These are phyloP conservation scores for Taphrorychus bicolor DNA, from an alignment of 2,888 invertebrate species.

Conservation along the genomic window DNA sequence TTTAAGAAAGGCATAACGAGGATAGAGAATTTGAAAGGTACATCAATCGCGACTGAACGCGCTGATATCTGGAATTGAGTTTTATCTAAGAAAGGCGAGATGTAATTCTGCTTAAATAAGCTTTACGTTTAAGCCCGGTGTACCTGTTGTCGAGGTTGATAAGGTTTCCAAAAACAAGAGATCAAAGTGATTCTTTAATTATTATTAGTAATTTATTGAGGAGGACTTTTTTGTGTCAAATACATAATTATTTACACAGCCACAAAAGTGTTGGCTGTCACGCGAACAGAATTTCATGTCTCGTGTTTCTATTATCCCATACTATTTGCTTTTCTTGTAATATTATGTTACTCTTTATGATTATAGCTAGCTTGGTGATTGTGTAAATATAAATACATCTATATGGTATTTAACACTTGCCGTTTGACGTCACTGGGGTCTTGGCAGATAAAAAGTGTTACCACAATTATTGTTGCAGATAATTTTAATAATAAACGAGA, in stretches of 20 bases:
- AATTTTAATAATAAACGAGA: conserved; percentile 24
- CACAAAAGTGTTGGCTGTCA: too few relatives aligned
- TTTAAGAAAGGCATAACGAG: not conserved
- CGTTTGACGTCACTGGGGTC: conserved; percentile 12
- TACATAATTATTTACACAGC: too few relatives aligned
- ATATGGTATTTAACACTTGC: conserved; percentile 3
- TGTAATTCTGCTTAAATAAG: too few relatives aligned
- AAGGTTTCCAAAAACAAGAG: too few relatives aligned
- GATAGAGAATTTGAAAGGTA: too few relatives aligned
- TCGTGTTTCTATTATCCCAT: not conserved
- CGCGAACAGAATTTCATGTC: not conserved
- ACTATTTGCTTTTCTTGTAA: not conserved
- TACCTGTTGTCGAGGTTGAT: too few relatives aligned
- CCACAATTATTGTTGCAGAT: conserved; percentile 17
- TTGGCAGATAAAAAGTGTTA: conserved; percentile 1
- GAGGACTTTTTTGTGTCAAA: too few relatives aligned
- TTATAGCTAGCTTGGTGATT: not conserved
- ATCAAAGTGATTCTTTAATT: too few relatives aligned
- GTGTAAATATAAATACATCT: not conserved
- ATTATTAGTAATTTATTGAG: too few relatives aligned
- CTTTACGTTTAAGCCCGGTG: too few relatives aligned
- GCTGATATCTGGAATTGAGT: not conserved
- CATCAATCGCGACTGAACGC: not conserved
- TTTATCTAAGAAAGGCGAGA: too few relatives aligned
- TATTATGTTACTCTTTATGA: not conserved